Evolutionary conservation across 2,113 vertebrate species (phyloP), one percentile per base, ranked within the genome.

Genomic region (Podocnemis expansa): DNA sequence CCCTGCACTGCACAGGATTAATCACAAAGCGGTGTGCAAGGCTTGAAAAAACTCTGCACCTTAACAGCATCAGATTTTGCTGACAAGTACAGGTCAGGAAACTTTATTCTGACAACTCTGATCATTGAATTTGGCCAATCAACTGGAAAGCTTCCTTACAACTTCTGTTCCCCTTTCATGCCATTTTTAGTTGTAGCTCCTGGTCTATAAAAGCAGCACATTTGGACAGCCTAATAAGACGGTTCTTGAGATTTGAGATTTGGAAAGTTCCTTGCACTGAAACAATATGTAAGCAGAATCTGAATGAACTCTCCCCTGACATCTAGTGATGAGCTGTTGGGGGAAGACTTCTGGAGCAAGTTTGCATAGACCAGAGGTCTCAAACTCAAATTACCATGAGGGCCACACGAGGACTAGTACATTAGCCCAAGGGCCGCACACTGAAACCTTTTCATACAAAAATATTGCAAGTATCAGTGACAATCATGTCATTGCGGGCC

Each of bases 1-100:
- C n/a, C 8, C 63, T 49, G 85, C 25, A 94, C 75, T 95, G 94
- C 89, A 94, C 82, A 96, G 89, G 82, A 95, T 86, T 19, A 95
- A 92, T 92, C 93, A 67, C 75, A 89, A 88, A 96, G 93, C 83
- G 96, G 90, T 86, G 92, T 86, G 90, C 27, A 31, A 94, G 93
- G 85, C 89, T 85, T 88, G 95, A 96, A 96, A 95, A 95, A 95
- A 75, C 85, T 88, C 45, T 88, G 4, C 82, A 85, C 27, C 90
- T 82, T 90, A 90, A 78, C 90, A 67, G n/a, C 79, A 83, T 52
- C 54, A 73, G 55, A 10, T 95, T 93, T 63, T 89, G 67, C 82
- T 82, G 67, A 67, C 13, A 82, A 34, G 0, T 89, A 10, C n/a
- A 41, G 84, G 78, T 45, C 75, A 80, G 54, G 10, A 41, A 16